Conservation (phyloP, 2,888 invertebrate genomes). For the Leistus spinibarbis region DNA sequence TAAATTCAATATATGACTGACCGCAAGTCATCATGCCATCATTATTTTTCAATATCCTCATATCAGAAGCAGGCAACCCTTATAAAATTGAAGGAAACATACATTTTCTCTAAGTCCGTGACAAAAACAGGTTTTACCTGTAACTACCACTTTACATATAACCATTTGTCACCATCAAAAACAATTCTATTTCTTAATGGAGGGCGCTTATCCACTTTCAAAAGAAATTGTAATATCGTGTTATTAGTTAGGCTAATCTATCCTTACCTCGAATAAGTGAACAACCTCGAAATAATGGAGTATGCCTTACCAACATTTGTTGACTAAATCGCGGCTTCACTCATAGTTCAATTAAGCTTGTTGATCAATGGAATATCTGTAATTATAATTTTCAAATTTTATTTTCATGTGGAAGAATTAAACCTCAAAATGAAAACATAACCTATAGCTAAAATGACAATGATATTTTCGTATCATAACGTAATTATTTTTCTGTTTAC, state of each 20-base stretch:
- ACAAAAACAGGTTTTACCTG: background rate
- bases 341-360: too few species aligned
- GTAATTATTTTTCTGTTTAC: constrained; percentile 3
- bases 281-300: too few species aligned
- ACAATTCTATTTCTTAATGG: too few species aligned
- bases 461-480: background rate
- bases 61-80: constrained; percentile 7
- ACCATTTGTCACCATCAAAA: too few species aligned
- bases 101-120: background rate
- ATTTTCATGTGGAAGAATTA: too few species aligned
- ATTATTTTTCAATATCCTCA: constrained; percentile 11
- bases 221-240: too few species aligned
- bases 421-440: background rate
- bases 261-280: too few species aligned
- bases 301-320: too few species aligned
- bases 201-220: too few species aligned
- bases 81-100: background rate
- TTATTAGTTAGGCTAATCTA: too few species aligned
- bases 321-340: too few species aligned
- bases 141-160: background rate
- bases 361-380: background rate
- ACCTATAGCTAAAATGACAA: background rate
- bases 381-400: too few species aligned
- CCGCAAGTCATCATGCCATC: constrained; percentile 26
- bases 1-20: constrained; percentile 3